Base-by-base conservation (phyloP, 2,797 vertebrate genomes). In the Phrynocephalus forsythii region DNA sequence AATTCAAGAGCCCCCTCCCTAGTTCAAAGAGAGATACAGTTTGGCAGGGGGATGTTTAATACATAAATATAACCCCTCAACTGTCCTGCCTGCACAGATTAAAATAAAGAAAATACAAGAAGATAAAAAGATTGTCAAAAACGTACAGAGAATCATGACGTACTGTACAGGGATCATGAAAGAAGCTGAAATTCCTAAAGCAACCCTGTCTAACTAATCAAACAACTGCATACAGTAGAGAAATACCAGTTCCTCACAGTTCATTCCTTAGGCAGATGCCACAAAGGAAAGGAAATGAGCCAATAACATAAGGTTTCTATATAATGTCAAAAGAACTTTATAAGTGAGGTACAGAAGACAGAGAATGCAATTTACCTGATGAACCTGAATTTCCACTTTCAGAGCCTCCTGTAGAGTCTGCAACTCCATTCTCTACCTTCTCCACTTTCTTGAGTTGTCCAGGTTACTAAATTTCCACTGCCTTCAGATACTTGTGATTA, bases 371-470 rank as follows among this genome's bases (percentile, higher is more conserved):
- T 91, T 86, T 95, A 99, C 99, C 99, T 99, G 99, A 97, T 99
- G 99, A 97, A 99, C 97, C 97, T 99, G 99, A 97, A 99, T 99
- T 98, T 99, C 99, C 97, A 99, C 98, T 98, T 99, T 99, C 95
- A 99, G 97, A 93, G 99, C 99, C 97, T 99, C 99, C 98, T 99
- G 99, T 95, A 99, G 97, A 96, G 98, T 99, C 97, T 99, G 98
- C 95, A 99, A 96, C 97, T 99, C 99, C 99, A 99, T 99, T 97
- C 98, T 98, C 98, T 97, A 95, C 97, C 96, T 97, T 98, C 96
- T 97, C 97, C 97, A 97, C 97, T 97, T 97, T 98, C 95, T 96
- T 93, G 94, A 95, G 87, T 95, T 92, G 89, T 92, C 71, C 91
- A 85, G 83, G 78, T 94, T 92, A 91, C 93, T 95, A 96, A 95